These are phyloP conservation scores for Parus major DNA, from an alignment of 2,113 vertebrate genomes.

Conservation along the genomic window DNA sequence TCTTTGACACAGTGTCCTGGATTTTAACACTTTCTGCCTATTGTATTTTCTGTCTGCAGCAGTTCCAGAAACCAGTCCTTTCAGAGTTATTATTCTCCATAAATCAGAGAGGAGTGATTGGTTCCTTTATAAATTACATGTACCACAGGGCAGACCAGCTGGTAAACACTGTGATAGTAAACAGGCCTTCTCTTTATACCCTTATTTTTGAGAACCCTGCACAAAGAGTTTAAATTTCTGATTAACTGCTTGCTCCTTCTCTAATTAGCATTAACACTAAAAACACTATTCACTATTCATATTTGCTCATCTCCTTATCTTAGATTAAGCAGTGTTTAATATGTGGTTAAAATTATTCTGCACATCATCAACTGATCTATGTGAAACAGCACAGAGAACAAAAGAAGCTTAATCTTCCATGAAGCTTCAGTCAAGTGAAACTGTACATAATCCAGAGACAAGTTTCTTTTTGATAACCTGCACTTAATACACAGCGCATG, in stretches of 20 bases:
- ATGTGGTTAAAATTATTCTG: constrained; percentile 67
- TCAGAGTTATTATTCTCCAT: background rate
- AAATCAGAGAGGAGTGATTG: background rate
- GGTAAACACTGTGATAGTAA: constrained; percentile 14
- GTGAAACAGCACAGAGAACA: constrained; percentile 60
- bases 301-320: constrained; percentile 63
- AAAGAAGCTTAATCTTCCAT: constrained; percentile 69
- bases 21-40: constrained; percentile 28
- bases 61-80: background rate
- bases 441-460: constrained; percentile 59
- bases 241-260: background rate
- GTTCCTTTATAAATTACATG: constrained; percentile 29
- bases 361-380: constrained; percentile 57
- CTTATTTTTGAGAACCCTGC: background rate
- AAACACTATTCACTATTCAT: constrained; percentile 48
- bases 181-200: background rate
- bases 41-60: constrained; percentile 22
- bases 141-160: background rate
- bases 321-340: constrained; percentile 63
- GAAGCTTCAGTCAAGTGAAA: constrained; percentile 62
- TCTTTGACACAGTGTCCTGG: background rate
- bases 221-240: constrained; percentile 39
- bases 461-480: constrained; percentile 60
- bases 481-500: constrained; percentile 6
- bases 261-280: constrained; percentile 63